phyloP scores from a whole-genome alignment of 2,888 invertebrate species.

The Pseudococcus jackbeardsleyi region DNA sequence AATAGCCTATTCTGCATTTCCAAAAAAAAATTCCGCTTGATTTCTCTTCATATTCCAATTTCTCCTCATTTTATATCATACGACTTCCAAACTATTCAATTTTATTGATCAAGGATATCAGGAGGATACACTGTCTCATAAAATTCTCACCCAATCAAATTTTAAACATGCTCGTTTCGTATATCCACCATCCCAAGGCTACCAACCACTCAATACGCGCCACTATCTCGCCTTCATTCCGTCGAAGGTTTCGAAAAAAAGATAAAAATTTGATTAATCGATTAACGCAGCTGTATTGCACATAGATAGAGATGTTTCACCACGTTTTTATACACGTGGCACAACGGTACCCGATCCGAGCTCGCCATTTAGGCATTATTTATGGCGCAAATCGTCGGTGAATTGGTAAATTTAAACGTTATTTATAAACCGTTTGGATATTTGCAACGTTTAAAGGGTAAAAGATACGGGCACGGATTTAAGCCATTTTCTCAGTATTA shows the following conservation, averaged over 20 bases:
- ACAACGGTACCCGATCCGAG: not conserved
- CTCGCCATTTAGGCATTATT: not conserved
- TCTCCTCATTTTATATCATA: no score
- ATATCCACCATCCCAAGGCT: not conserved
- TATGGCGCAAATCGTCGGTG: not conserved
- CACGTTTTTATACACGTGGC: not conserved
- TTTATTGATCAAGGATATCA: no score
- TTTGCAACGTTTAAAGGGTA: not conserved
- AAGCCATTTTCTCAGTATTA: conserved; percentile 23
- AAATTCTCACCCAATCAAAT: not conserved
- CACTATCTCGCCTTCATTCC: not conserved
- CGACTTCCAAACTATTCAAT: no score
- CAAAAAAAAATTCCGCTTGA: no score
- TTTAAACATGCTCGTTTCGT: not conserved
- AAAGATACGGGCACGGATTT: not conserved
- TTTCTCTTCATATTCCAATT: no score
- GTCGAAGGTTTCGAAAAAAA: not conserved
- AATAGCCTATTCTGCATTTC: no score
- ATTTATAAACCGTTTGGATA: not conserved
- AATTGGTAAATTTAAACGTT: conserved; percentile 1
- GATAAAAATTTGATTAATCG: conserved; percentile 22
- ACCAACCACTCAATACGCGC: not conserved
- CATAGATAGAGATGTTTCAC: not conserved
- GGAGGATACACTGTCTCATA: not conserved
- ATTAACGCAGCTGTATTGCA: not conserved